A percentile compares a stretch with the other conserved stretches of the same genome.
These are phyloP conservation scores for Pteropus alecto DNA, from an alignment of 2,113 vertebrate species.

Conservation along the genomic window DNA sequence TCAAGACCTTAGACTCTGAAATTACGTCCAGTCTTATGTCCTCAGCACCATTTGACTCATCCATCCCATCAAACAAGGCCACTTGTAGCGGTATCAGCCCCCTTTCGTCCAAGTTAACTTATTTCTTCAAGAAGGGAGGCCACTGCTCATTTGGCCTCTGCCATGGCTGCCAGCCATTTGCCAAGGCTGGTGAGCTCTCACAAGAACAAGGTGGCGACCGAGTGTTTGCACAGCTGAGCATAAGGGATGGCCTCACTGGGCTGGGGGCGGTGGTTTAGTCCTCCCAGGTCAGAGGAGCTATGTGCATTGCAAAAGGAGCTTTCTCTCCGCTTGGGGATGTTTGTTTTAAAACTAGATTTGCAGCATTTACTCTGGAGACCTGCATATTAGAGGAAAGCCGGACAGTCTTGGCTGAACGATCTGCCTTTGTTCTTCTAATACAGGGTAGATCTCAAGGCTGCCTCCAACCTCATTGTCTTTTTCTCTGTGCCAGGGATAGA, in stretches of 20 bases:
- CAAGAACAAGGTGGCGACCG: neutral
- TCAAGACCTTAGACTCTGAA: neutral
- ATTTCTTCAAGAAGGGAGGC: neutral
- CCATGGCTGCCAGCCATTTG: neutral
- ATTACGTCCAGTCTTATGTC: neutral
- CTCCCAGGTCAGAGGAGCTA: neutral
- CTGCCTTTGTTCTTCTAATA: neutral
- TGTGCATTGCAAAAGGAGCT: neutral
- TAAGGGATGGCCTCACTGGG: neutral
- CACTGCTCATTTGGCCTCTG: neutral
- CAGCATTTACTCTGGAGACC: constrained; percentile 37
- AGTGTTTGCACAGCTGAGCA: neutral
- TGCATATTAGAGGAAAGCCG: neutral
- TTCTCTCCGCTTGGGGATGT: neutral
- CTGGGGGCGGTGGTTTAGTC: neutral
- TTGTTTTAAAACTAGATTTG: constrained; percentile 59
- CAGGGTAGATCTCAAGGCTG: neutral
- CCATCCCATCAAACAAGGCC: neutral
- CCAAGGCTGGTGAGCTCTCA: neutral
- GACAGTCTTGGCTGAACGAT: neutral
- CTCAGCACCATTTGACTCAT: neutral
- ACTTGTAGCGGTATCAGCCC: too few species aligned
- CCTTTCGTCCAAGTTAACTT: neutral
- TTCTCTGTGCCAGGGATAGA: neutral
- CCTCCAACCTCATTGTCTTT: neutral